phyloP scores from a whole-genome alignment of 2,113 vertebrate species.

The Gulo gulo region DNA sequence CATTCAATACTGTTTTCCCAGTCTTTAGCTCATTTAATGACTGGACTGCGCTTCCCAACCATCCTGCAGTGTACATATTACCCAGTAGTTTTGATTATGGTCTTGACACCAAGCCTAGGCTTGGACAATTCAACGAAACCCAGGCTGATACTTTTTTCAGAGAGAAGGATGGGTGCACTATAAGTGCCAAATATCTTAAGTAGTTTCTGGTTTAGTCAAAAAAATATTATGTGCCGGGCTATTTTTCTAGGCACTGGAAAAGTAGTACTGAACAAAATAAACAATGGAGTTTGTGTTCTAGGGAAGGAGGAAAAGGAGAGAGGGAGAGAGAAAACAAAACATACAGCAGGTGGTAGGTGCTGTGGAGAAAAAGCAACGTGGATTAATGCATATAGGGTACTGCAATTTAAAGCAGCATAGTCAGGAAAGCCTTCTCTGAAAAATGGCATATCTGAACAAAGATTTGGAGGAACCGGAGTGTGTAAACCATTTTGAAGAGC shows the following conservation, averaged over 20 bases:
- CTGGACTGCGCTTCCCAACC: neutral
- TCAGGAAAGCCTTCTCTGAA: neutral
- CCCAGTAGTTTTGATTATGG: neutral
- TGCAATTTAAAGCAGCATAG: neutral
- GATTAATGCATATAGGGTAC: neutral
- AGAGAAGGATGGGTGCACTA: neutral
- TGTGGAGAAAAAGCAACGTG: neutral
- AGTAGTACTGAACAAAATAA: slow-evolving; percentile 4
- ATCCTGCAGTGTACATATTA: neutral
- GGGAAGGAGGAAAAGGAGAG: neutral
- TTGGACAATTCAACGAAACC: neutral
- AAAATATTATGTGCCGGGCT: neutral
- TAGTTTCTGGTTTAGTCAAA: neutral
- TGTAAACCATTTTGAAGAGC: neutral
- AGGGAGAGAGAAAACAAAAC: neutral
- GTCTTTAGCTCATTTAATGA: neutral
- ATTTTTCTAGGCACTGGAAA: neutral
- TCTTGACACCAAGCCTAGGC: neutral
- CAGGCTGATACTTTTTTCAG: neutral
- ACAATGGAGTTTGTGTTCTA: neutral
- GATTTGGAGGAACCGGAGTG: neutral
- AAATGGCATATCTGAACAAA: neutral
- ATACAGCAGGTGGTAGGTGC: neutral
- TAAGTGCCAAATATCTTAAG: neutral
- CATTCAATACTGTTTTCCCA: neutral